Evolutionary conservation across 2,113 vertebrate genomes (phyloP).

Genomic region (Neodon shergylaensis): DNA sequence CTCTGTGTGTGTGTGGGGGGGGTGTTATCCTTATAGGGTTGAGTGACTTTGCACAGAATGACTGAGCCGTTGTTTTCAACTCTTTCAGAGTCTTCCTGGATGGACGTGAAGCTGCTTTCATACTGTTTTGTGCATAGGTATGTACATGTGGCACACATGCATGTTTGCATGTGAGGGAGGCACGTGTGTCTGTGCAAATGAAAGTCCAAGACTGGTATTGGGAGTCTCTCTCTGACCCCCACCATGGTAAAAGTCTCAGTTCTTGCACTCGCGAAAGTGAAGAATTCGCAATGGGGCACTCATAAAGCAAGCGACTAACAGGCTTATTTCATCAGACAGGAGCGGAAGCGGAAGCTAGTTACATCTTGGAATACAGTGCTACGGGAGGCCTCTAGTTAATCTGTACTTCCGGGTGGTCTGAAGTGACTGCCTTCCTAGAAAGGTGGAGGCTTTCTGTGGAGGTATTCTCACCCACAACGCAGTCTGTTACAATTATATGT

Average conservation of each 20-base stretch:
- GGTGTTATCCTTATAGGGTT: background rate
- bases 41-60: background rate
- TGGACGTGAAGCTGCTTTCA: background rate
- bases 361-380: accelerated
- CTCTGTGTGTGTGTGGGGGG: background rate
- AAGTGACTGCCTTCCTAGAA: background rate
- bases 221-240: background rate
- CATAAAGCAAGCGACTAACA: background rate
- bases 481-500: background rate
- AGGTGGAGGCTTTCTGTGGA: background rate
- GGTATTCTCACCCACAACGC: background rate
- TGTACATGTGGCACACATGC: background rate
- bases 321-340: background rate
- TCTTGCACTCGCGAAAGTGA: background rate
- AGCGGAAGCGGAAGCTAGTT: background rate
- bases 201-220: background rate
- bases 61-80: background rate
- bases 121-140: background rate
- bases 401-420: background rate
- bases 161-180: background rate
- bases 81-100: background rate
- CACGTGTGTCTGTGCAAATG: background rate
- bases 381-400: background rate
- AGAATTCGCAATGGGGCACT: no score
- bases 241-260: background rate